Base-by-base conservation (phyloP, 2,113 vertebrate species). In the Serilophus lunatus region DNA sequence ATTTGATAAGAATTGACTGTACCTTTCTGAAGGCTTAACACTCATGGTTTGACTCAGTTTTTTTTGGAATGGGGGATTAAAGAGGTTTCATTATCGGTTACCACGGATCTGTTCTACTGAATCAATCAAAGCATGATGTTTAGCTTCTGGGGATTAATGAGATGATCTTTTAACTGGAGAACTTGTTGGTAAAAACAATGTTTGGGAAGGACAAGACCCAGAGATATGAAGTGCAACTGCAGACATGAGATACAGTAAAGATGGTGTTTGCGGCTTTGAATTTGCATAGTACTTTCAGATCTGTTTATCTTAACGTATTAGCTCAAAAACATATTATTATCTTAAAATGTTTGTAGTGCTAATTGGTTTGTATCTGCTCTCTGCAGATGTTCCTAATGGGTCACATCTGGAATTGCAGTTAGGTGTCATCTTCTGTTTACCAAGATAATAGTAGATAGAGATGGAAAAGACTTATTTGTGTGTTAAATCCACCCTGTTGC, bases 91-190 rank as follows among this genome's bases (percentile, higher is more conserved):
- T 96, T 96, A 95, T 93, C 82, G 76, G 63, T 86, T 83, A 45
- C 78, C 13, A 19, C 65, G 78, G 85, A 94, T 96, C 92, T 79
- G 51, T 93, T 94, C 75, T 90, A 77, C 64, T 85, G 72, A 92
- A 88, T 88, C 91, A 91, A 51, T 95, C 91, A 93, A 93, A 95
- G 64, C 87, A 90, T 80, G 86, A 88, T 96, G 76, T 90, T 96
- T 88, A 96, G 82, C 84, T 91, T 33, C 74, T 64, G 59, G 66
- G 92, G 90, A 90, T 97, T 97, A 95, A 91, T 95, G 95, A 96
- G 63, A 81, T 0, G 1, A 88, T 80, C 81, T 86, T 81, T 78
- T 86, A 93, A 84, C 69, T 47, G 71, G 83, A 83, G 65, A 64
- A 81, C 64, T 90, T 94, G 47, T 47, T 88, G 82, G 68, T 56